These are phyloP conservation scores for Rhegmatorhina hoffmannsi DNA, from an alignment of 2,113 vertebrate species.

Conservation along the genomic window DNA sequence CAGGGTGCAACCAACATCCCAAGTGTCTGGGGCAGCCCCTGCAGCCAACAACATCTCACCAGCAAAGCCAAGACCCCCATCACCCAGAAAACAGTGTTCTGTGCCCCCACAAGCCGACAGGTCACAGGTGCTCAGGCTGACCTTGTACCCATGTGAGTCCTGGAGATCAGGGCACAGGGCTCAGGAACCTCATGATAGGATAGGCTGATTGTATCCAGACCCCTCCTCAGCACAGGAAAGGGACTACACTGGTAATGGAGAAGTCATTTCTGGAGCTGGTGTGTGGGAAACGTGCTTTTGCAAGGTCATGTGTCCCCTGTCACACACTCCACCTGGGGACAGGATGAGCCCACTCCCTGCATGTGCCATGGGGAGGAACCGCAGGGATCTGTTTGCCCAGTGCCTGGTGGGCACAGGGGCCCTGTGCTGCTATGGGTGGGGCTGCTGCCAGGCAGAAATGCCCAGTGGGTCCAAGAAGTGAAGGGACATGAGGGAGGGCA, in stretches of 20 bases:
- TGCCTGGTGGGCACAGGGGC: rapidly evolving
- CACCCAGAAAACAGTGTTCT: rapidly evolving
- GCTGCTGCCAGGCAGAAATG: neutral
- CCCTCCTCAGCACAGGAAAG: neutral
- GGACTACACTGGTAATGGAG: neutral
- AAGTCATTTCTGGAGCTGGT: neutral
- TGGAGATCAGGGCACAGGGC: neutral
- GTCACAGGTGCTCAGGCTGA: neutral
- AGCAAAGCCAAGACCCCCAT: neutral
- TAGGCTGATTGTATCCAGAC: neutral
- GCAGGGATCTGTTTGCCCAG: rapidly evolving
- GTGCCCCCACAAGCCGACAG: rapidly evolving
- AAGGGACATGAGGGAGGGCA: neutral
- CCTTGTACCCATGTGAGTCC: neutral
- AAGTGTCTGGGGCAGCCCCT: neutral
- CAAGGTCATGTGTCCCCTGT: neutral
- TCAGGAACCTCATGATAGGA: neutral
- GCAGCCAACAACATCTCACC: neutral
- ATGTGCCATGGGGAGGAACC: neutral
- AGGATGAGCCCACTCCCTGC: neutral
- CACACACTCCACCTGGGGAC: neutral
- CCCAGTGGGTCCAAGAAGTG: neutral
- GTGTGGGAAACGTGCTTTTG: neutral
- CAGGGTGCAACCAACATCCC: rapidly evolving
- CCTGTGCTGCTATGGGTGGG: neutral